Evolutionary conservation across 2,888 invertebrate species (phyloP), one percentile per base, ranked within the genome.

Genomic region (Platynereis dumerilii): DNA sequence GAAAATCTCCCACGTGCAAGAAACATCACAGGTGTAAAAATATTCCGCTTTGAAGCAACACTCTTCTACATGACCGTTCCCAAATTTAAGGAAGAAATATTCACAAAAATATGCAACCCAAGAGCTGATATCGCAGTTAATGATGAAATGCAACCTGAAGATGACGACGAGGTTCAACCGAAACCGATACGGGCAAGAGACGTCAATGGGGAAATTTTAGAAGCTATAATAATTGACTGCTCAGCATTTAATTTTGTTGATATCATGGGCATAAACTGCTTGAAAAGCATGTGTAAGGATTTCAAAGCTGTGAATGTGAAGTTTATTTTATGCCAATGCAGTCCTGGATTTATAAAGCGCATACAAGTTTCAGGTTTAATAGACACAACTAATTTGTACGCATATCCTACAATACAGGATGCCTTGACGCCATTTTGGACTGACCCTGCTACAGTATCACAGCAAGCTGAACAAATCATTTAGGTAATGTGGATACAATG

Each of bases 1-100:
- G 24, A 53, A 7, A 34, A 39, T 20, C n/a, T 12, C 5, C 45
- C 15, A 22, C 29, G 20, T 22, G 52, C 27, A 22, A 12, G 12
- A 1, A 57, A n/a, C 2, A 29, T 27, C 15, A 20, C 73, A 10
- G 79, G 80, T 1, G 67, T 82, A 2, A 76, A 75, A 60, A 73
- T 83, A 17, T 83, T 79, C 73, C 73, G 79, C 15, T 82, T 79
- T 69, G 78, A 81, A 52, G 76, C 79, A 2, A 76, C 76, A 28
- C 68, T 83, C 24, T 82, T 78, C 69, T 83, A 80, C 62, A 80
- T 79, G 10, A 82, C 78, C 60, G 79, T 80, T 1, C 80, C 82
- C 64, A 78, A 77, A 28, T 83, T 82, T 72, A 73, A 80, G 22
- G 7, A n/a, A 12, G 20, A 48, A n/a, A 20, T 48, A 48, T 48